A percentile compares a stretch with the other conserved stretches of the same genome.
These are phyloP conservation scores for Cylindroiulus punctatus DNA, from an alignment of 2,888 invertebrate species.

Conservation along the genomic window DNA sequence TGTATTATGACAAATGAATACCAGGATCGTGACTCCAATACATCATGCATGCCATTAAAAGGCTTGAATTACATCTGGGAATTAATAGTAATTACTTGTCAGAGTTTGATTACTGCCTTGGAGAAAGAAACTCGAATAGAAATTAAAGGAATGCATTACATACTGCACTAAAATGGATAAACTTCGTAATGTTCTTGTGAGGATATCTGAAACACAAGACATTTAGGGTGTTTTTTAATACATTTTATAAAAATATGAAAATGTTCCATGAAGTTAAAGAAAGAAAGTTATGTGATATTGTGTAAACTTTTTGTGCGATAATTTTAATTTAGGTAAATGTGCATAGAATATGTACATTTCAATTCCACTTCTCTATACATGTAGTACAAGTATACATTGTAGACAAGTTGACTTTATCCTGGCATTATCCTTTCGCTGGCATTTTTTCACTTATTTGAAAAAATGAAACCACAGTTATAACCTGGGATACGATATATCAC, in stretches of 20 bases:
- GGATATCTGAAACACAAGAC: too few relatives aligned
- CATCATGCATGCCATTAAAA: neutral
- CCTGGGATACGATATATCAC: neutral
- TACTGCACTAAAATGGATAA: too few relatives aligned
- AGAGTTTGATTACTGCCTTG: neutral
- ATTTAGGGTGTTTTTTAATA: neutral
- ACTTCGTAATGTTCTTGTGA: neutral
- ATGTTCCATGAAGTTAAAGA: neutral
- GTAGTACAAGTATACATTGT: too few relatives aligned
- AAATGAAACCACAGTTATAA: too few relatives aligned
- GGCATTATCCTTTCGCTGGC: too few relatives aligned
- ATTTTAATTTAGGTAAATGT: too few relatives aligned
- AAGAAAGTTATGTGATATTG: neutral
- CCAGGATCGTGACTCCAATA: neutral
- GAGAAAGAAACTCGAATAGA: neutral
- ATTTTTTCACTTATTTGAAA: neutral
- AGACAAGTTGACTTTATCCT: too few relatives aligned
- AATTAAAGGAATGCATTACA: neutral
- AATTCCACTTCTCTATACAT: too few relatives aligned
- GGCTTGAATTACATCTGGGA: neutral
- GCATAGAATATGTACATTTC: too few relatives aligned
- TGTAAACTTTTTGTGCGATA: neutral
- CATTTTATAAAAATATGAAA: neutral
- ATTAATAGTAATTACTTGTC: neutral
- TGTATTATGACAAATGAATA: neutral